phyloP scores from a whole-genome alignment of 2,888 invertebrate species.

The Thera britannica region DNA sequence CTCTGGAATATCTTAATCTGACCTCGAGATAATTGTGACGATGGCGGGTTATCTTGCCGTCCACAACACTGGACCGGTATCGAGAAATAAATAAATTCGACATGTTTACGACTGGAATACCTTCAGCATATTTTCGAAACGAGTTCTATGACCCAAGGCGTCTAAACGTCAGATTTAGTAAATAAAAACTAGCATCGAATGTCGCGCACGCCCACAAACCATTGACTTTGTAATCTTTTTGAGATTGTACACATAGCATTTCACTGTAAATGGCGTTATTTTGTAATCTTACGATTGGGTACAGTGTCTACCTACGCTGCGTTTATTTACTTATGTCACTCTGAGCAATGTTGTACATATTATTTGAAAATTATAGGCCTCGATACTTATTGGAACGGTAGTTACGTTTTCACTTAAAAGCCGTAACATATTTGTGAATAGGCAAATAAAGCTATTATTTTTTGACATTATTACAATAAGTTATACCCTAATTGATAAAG shows the following conservation, averaged over 20 bases:
- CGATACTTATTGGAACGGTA: conserved; percentile 28
- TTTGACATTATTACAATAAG: conserved; percentile 13
- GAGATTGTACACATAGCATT: conserved; percentile 52
- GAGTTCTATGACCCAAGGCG: conserved; percentile 48
- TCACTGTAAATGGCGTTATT: conserved; percentile 41
- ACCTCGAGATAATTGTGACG: conserved; percentile 52
- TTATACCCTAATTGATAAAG: conserved; percentile 5
- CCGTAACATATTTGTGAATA: conserved; percentile 19
- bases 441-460: conserved; percentile 17
- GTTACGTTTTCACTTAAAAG: conserved; percentile 22
- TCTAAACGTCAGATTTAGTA: conserved; percentile 58
- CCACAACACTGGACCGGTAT: conserved; percentile 47
- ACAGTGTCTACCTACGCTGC: conserved; percentile 46
- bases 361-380: conserved; percentile 36
- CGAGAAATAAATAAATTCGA: conserved; percentile 56
- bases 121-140: conserved; percentile 49
- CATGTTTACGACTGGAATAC: conserved; percentile 51
- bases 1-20: conserved; percentile 43
- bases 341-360: conserved; percentile 28
- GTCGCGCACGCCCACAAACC: conserved; percentile 52
- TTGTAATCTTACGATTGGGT: conserved; percentile 52
- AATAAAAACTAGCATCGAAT: conserved; percentile 57
- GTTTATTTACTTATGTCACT: conserved; percentile 45
- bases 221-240: conserved; percentile 52
- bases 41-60: conserved; percentile 45